These are phyloP conservation scores for Periophthalmodon schlosseri DNA, from an alignment of 2,113 vertebrate species.

Conservation along the genomic window DNA sequence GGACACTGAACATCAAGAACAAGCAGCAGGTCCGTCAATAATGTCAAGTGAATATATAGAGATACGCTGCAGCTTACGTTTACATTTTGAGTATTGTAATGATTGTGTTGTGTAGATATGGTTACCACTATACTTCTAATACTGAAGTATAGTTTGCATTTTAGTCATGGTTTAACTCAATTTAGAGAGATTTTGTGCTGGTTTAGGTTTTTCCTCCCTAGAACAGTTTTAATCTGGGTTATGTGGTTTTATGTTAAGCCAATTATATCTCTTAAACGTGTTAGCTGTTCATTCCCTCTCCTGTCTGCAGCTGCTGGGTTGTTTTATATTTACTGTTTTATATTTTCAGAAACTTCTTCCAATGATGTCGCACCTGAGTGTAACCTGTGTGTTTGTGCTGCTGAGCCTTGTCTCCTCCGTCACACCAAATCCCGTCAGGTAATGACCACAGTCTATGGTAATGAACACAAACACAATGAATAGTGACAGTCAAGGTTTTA, in stretches of 20 bases:
- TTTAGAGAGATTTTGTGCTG: too few species aligned
- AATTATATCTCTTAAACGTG: too few species aligned
- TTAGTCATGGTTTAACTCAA: too few species aligned
- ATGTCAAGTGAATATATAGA: background rate
- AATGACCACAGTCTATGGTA: background rate
- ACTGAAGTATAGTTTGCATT: too few species aligned
- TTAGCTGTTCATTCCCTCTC: background rate
- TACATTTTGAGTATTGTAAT: too few species aligned
- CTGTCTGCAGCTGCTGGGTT: background rate
- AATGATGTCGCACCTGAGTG: constrained; percentile 58
- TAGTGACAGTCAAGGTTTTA: background rate
- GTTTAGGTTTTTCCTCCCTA: too few species aligned
- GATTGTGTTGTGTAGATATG: too few species aligned
- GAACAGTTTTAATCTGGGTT: too few species aligned
- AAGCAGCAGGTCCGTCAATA: constrained; percentile 41
- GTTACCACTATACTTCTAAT: too few species aligned
- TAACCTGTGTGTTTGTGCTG: constrained; percentile 62
- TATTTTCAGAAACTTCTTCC: constrained; percentile 42
- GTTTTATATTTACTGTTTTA: background rate
- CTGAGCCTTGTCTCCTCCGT: constrained; percentile 59
- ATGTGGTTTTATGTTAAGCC: too few species aligned
- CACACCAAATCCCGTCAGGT: constrained; percentile 69
- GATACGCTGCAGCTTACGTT: too few species aligned
- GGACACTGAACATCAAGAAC: constrained; percentile 16
- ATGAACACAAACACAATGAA: background rate